Percentiles rank a stretch among this genome's conserved stretches.
Conservation (phyloP, 2,888 invertebrate genomes). For the Dryadula phaetusa region DNA sequence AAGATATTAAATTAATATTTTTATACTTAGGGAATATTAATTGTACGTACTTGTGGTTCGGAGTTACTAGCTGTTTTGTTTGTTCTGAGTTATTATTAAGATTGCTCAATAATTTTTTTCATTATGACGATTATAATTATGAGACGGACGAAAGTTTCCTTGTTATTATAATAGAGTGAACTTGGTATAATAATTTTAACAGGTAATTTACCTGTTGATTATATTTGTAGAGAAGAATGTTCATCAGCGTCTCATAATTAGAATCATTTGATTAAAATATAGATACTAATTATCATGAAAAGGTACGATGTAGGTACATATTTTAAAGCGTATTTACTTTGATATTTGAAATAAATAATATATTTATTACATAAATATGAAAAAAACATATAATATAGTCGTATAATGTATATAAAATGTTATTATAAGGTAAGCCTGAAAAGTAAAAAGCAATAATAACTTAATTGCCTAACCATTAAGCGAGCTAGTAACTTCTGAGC, state of each 20-base stretch:
- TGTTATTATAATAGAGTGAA: neutral
- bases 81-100: constrained; percentile 22
- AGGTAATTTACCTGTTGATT: too few relatives aligned
- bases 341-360: neutral
- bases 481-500: constrained; percentile 53
- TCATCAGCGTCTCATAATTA: neutral
- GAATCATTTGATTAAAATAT: neutral
- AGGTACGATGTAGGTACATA: neutral
- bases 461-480: constrained; percentile 28
- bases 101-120: constrained; percentile 32
- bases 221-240: too few relatives aligned
- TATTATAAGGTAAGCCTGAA: constrained; percentile 10
- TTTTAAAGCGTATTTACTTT: constrained; percentile 9
- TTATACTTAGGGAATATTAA: constrained; percentile 77
- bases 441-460: constrained; percentile 27
- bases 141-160: neutral
- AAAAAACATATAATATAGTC: constrained; percentile 3
- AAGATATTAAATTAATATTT: constrained; percentile 81
- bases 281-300: constrained; percentile 7
- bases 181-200: neutral
- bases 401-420: constrained; percentile 15
- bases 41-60: constrained; percentile 50
- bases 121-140: constrained; percentile 4
- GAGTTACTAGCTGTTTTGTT: constrained; percentile 49
- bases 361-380: constrained; percentile 4